Evolutionary conservation across 2,113 vertebrate genomes (phyloP), one percentile per base, ranked within the genome.

Genomic region (Pteropus alecto): DNA sequence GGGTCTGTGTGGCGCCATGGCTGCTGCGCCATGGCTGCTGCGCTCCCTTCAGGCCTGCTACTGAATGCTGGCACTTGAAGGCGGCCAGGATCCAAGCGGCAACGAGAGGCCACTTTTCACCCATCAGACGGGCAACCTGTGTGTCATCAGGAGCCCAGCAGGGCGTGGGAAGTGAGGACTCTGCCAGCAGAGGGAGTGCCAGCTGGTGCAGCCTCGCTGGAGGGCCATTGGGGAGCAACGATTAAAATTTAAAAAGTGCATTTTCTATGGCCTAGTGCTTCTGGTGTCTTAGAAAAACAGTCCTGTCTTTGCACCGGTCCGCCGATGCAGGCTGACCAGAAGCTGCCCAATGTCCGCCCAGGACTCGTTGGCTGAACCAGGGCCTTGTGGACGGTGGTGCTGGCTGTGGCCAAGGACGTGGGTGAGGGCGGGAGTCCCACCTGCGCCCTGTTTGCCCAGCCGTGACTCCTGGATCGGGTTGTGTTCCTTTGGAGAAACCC

Each of bases 321-420:
- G 58, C 21, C 2, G 24, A 9, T 2, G 21, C 14, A 33, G 43
- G 48, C 15, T 21, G 10, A 19, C 6, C 21, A 28, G 76, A 60
- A 76, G 21, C 74, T 26, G 68, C 41, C 58, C 19, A 2, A 0
- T 13, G 12, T 28, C 35, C 14, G 14, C 1, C 16, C 22, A 1
- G 18, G 24, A 22, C 67, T 3, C 63, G 14, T 35, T 0, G 26
- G 48, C 81, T n/a, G 9, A 14, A 14, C 15, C 38, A 58, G 61
- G 30, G 71, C 48, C 8, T 0, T 0, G 48, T 5, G 60, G 6
- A 3, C 0, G 10, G 54, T 16, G 38, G 6, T 19, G 73, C 43
- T 14, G 30, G 28, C 65, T 8, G 38, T 56, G 60, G 56, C 35
- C 68, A 11, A 7, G 60, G 60, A 43, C 14, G 0, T 14, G 7